Base-by-base conservation (phyloP, 2,797 vertebrate species). In the Scyliorhinus canicula region DNA sequence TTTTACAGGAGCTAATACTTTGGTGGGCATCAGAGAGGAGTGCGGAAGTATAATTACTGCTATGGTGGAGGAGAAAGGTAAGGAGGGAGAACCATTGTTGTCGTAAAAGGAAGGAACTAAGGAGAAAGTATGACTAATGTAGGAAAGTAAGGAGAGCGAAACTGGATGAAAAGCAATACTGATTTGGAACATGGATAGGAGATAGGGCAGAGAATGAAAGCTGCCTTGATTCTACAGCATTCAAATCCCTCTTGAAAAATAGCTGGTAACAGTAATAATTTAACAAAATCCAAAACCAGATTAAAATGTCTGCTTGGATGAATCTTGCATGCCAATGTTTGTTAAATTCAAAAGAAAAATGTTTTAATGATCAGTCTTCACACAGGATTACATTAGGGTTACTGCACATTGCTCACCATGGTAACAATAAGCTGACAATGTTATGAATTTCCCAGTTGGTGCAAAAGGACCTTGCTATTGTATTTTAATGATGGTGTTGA, bases 371-470 rank as follows among this genome's bases (percentile, higher is more conserved):
- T 44, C 19, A 9, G 55, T 21, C 88, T 63, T 40, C 60, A 65
- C n/a, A 40, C 3, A 44, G n/a, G 65, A 91, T 63, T 91, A 60
- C 9, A 24, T 91, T 21, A 91, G 8, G 52, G n/a, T 65, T 65
- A 91, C 57, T 63, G 60, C 19, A 91, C 57, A 91, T 40, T 65
- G 88, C n/a, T 65, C n/a, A 91, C 88, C n/a, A 60, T 60, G 35
- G 86, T 90, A 63, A 60, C 55, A 60, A 90, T 60, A n/a, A 90
- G 52, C 14, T 90, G 35, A 40, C 86, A 63, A 57, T n/a, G 16
- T 63, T 60, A 60, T 90, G 86, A n/a, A 88, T 88, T n/a, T 60
- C 60, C 31, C 55, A 57, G 35, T 63, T 91, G 86, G 86, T 91
- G 14, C 14, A 57, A 85, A 86, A 90, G 14, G 14, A 12, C 35